Evolutionary conservation across 2,888 invertebrate species (phyloP).

Genomic region (Scaptomyza tumidula): DNA sequence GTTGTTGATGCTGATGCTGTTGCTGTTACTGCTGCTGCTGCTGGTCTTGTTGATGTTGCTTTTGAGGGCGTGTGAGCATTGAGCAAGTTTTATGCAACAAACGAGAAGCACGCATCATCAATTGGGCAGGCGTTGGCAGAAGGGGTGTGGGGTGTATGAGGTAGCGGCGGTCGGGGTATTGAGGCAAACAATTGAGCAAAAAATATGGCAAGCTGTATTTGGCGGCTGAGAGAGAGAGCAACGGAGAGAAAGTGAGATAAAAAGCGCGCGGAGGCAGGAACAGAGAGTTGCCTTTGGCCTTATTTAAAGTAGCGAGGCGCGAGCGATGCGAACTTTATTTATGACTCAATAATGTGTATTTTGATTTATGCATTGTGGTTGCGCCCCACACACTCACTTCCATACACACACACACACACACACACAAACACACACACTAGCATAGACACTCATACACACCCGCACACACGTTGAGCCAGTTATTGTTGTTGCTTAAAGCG

Average conservation of each 20-base stretch:
- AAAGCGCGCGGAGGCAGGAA: conserved; percentile 37
- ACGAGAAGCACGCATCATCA: conserved; percentile 62
- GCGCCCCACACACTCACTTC: conserved; percentile 50
- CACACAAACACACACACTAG: conserved; percentile 20
- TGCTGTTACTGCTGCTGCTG: conserved; percentile 32
- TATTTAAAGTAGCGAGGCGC: conserved; percentile 76
- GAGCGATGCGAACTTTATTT: conserved; percentile 73
- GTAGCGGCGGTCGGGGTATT: conserved; percentile 4
- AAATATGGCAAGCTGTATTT: conserved; percentile 69
- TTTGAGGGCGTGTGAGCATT: conserved; percentile 75
- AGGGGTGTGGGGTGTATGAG: conserved; percentile 8
- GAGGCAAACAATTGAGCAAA: conserved; percentile 73
- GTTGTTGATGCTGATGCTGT: conserved; percentile 28
- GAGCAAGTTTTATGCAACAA: conserved; percentile 79
- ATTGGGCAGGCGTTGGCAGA: conserved; percentile 37
- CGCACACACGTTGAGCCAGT: conserved; percentile 34
- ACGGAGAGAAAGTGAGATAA: not conserved
- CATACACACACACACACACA: conserved; percentile 25
- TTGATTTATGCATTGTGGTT: conserved; percentile 80
- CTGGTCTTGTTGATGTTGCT: conserved; percentile 44
- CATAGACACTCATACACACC: conserved; percentile 16
- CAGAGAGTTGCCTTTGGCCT: conserved; percentile 64
- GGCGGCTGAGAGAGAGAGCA: conserved; percentile 20
- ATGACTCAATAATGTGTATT: conserved; percentile 81
- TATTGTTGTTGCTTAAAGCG: conserved; percentile 61